Base-by-base conservation (phyloP, 2,113 vertebrate genomes). In the Myocastor coypus region DNA sequence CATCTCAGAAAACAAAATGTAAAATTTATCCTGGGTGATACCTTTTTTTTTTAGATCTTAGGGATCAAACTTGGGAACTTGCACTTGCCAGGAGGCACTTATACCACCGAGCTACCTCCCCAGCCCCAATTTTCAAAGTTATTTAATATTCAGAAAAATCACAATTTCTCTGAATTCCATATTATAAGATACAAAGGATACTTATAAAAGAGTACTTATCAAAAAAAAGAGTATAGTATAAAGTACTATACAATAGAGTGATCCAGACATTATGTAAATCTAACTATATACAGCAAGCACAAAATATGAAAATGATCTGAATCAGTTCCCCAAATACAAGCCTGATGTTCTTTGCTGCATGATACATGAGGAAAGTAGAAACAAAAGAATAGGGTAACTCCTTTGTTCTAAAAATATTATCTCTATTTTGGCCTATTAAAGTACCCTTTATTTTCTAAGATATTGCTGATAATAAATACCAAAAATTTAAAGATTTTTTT, bases 1-100 rank as follows among this genome's bases (percentile, higher is more conserved):
- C 30, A 89, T 50, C 55, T 95, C 11, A 77, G 57, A 61, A 97
- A 92, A 88, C n/a, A 94, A 71, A 66, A 90, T 64, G 24, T 34
- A 87, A 96, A 91, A 37, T 42, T 2, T 50, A 91, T 37, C n/a
- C 5, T 93, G 34, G 1, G 59, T 42, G 94, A 4, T 32, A 92
- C 16, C 0, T 16, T 94, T 37, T 66, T 55, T 55, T 14, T 55
- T 13, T 55, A 55, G 52, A 14, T 13, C 12, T 14, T 55, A 14
- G 52, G 52, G 52, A 12, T 55, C 52, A 55, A 55, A 55, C 52
- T 55, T 14, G 11, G 52, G n/a, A n/a, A 5, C 10, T 10, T 14
- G 52, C 52, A 14, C 52, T 55, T 55, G 52, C 11, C 52, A 55
- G 52, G 52, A 55, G 12, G 52, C 52, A 12, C 52, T 55, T 55